Percentiles rank a stretch among this genome's conserved stretches.
Evolutionary conservation across 2,113 vertebrate genomes (phyloP).

Genomic region (Craseonycteris thonglongyai): DNA sequence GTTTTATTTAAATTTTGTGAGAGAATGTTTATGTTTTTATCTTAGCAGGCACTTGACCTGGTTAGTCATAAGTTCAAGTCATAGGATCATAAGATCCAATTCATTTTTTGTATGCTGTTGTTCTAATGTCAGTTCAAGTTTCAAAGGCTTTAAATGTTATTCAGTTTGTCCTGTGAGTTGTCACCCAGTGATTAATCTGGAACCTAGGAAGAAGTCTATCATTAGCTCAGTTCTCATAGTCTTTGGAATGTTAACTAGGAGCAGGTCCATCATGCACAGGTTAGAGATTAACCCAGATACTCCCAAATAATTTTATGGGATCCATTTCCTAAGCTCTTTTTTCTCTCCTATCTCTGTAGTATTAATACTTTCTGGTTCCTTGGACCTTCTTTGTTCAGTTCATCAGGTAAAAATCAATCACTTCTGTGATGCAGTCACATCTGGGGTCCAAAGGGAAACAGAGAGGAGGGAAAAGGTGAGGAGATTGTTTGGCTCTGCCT

Average conservation of each 20-base stretch:
- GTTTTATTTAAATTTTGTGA: not conserved
- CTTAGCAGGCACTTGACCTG: not conserved
- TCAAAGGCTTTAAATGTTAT: not conserved
- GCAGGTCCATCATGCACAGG: not conserved
- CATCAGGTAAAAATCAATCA: not conserved
- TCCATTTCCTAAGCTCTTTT: not conserved
- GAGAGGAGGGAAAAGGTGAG: not conserved
- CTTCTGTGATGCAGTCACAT: not conserved
- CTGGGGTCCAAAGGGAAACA: not conserved
- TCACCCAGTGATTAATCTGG: not conserved
- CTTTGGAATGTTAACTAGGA: not conserved
- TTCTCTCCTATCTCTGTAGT: not conserved
- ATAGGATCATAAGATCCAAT: not conserved
- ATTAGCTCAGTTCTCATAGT: not conserved
- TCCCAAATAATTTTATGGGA: not conserved
- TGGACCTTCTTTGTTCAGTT: not conserved
- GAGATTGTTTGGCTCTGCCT: not conserved
- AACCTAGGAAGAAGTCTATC: not conserved
- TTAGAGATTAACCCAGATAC: not conserved
- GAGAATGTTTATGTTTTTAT: not conserved
- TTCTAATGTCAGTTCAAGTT: not conserved
- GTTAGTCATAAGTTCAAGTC: not conserved
- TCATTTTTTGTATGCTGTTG: not conserved
- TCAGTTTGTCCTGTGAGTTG: not conserved
- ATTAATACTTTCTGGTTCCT: not conserved